Evolutionary conservation across 2,797 vertebrate species (phyloP), one percentile per base, ranked within the genome.

Genomic region (Numenius phaeopus): DNA sequence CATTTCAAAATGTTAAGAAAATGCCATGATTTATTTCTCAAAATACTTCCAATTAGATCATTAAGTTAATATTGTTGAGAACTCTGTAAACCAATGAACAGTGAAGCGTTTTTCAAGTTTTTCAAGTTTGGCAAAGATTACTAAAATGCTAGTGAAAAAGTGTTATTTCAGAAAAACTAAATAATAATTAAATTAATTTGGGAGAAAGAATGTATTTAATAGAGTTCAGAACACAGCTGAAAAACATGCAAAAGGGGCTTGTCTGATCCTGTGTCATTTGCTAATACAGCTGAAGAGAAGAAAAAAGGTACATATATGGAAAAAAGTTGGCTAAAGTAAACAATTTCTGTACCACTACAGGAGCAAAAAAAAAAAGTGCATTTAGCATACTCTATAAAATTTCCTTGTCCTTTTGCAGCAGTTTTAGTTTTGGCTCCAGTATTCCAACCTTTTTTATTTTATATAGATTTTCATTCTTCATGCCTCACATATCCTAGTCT

Each of bases 291-390:
- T 59, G 34, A 86, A 90, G 2, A 70, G 32, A 65, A 65, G 10
- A 46, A 67, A 75, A 40, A 57, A 50, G 2, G 24, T 29, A 49
- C 12, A 37, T 5, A 37, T 21, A 57, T 1, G 5, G 16, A 40
- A 54, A 64, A 83, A 66, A 5, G 5, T 16, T 67, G 10, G 2
- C 7, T 57, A 61, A 81, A 78, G 2, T 47, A 50, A 80, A 54
- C 2, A 18, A 79, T 32, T 72, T 82, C 17, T 66, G 4, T n/a
- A 54, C 44, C 6, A 26, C 4, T 5, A 14, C 7, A 32, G 8
- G 4, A 24, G 11, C 1, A 7, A 24, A 29, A 27, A 52, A n/a
- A 52, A 18, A 26, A 65, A 40, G 10, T 2, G 0, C 5, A 11
- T 65, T 77, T 49, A 64, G 50, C 22, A 39, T 5, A 70, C 14